Percentiles rank a stretch among this genome's conserved stretches.
Conservation (phyloP, 2,888 invertebrate genomes). For the Furcula furcula region DNA sequence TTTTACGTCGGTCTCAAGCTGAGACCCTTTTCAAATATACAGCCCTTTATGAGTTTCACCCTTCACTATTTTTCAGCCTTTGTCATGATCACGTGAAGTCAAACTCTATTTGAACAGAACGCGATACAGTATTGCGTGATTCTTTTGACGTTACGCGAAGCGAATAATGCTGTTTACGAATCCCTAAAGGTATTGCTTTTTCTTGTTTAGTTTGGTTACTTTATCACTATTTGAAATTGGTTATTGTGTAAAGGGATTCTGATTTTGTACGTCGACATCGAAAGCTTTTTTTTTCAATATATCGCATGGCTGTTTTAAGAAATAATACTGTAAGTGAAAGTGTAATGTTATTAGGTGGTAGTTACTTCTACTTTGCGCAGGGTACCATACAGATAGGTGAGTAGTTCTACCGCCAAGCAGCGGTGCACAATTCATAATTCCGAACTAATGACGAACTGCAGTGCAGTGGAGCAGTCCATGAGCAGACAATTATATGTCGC, state of each 20-base stretch:
- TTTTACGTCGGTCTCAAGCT: conserved; percentile 5
- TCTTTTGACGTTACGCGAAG: conserved; percentile 2
- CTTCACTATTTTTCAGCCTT: conserved; percentile 24
- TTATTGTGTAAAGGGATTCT: neutral
- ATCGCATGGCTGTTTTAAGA: too few species aligned
- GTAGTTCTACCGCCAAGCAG: too few species aligned
- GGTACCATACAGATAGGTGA: too few species aligned
- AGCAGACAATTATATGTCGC: too few species aligned
- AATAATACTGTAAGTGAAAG: too few species aligned
- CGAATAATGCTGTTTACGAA: conserved; percentile 31
- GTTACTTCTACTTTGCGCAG: too few species aligned
- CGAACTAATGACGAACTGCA: too few species aligned
- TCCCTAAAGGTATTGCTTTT: conserved; percentile 16
- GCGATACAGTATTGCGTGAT: neutral
- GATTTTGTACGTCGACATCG: too few species aligned
- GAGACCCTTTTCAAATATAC: conserved; percentile 37
- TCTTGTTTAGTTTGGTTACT: conserved; percentile 16
- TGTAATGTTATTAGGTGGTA: too few species aligned
- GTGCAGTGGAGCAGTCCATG: too few species aligned
- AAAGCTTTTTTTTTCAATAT: too few species aligned
- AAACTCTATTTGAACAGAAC: conserved; percentile 13
- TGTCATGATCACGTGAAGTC: conserved; percentile 24
- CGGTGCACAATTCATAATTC: too few species aligned
- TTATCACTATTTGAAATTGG: conserved; percentile 6
- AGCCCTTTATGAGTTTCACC: conserved; percentile 7